phyloP scores from a whole-genome alignment of 30 jellyfish, hydroid and myxozoan genomes.

The Turritopsis dohrnii region DNA sequence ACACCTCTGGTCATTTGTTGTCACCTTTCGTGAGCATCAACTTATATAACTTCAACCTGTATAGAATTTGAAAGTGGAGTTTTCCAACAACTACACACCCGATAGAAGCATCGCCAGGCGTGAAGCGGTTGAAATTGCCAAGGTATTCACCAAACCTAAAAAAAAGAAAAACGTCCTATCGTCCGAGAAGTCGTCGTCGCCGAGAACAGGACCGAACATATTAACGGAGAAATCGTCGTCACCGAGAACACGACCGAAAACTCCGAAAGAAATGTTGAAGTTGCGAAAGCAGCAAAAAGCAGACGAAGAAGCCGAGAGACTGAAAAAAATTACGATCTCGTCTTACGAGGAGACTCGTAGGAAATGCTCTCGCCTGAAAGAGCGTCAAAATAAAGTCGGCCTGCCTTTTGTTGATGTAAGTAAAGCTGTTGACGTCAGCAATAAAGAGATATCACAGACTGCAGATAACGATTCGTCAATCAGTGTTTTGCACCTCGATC shows the following conservation, averaged over 20 bases:
- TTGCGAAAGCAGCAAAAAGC: constrained; percentile 67
- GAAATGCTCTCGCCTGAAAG: constrained; percentile 52
- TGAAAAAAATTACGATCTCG: constrained; percentile 50
- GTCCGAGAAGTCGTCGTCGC: not conserved
- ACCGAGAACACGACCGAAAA: constrained; percentile 9
- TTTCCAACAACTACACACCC: constrained; percentile 12
- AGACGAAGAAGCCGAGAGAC: constrained; percentile 73
- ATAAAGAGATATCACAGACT: not conserved
- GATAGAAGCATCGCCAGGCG: constrained; percentile 28
- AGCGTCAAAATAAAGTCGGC: not conserved
- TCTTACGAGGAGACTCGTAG: constrained; percentile 64
- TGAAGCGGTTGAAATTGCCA: constrained; percentile 60
- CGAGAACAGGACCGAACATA: no score
- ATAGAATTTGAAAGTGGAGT: constrained; percentile 49
- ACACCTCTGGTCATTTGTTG: not conserved
- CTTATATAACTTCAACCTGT: no score
- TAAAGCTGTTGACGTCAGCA: not conserved
- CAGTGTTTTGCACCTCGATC: not conserved
- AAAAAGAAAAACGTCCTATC: not conserved
- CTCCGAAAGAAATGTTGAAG: constrained; percentile 45
- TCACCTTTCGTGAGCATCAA: no score
- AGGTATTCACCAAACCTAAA: not conserved
- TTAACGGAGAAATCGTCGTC: not conserved
- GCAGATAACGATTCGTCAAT: not conserved
- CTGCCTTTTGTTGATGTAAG: not conserved